Base-by-base conservation (phyloP, 2,797 vertebrate genomes). In the Orestias chungarensis region DNA sequence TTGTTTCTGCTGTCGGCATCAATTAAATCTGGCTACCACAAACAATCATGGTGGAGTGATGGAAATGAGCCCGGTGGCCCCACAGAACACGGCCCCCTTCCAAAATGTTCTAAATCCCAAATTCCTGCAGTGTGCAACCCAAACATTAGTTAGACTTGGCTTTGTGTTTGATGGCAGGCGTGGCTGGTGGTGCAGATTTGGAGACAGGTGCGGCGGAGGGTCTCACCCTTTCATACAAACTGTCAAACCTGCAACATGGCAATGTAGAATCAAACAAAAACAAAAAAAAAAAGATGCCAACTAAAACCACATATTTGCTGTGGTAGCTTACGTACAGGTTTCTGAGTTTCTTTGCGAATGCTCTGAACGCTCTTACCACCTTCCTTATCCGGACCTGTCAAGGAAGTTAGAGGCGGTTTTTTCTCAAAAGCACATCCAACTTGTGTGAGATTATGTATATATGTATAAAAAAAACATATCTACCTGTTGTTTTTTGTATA, bases 401-500 rank as follows among this genome's bases (percentile, higher is more conserved):
- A 40, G 71, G 69, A 85, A 83, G 68, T 1, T 5, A 66, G 0
- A 20, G 23, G 12, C 81, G 49, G 75, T 68, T 38, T n/a, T 38
- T n/a, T 40, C 57, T n/a, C 68, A 27, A 46, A 31, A 43, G 35
- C 65, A n/a, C 31, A 27, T 35, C 57, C 17, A 47, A 17, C 27
- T 59, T 25, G 35, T 6, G 9, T 9, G 20, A 18, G 31, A 17
- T 29, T 29, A 33, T n/a, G n/a, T n/a, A n/a, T n/a, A n/a, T n/a
- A n/a, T n/a, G n/a, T n/a, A n/a, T n/a, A 18, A 57, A 61, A 38
- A n/a, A 12, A 1, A 40, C 23, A n/a, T 25, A 38, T 25, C 4
- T 62, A 98, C 97, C 96, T 96, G 94, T 85, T 97, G 95, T 81
- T 96, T 96, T 90, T 92, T 94, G 90, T 97, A 98, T 57, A 97